A percentile compares a stretch with the other conserved stretches of the same genome.
phyloP scores from a whole-genome alignment of 2,113 vertebrate species.

The Corythornis madagascariensis region DNA sequence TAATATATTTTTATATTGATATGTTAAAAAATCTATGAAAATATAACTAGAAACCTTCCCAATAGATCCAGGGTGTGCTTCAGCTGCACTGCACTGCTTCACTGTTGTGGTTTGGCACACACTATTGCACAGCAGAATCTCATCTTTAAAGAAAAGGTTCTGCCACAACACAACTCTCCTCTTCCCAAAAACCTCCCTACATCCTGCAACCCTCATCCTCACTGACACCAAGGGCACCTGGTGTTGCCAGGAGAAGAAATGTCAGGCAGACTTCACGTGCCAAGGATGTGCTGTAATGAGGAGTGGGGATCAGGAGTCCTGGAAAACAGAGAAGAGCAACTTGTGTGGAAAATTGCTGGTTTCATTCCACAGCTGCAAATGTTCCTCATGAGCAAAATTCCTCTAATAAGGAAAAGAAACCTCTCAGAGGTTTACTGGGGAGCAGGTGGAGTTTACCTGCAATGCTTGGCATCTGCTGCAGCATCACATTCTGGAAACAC shows the following conservation, averaged over 20 bases:
- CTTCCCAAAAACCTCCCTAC: background rate
- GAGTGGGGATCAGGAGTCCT: background rate
- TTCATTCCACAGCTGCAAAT: background rate
- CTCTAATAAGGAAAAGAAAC: background rate
- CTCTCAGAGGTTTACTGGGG: background rate
- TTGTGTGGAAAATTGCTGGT: background rate
- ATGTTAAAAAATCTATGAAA: too few species aligned
- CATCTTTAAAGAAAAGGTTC: background rate
- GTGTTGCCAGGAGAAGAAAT: background rate
- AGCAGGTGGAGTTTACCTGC: background rate
- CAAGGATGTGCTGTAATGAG: background rate
- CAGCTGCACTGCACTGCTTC: background rate
- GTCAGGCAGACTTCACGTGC: background rate
- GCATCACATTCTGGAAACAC: background rate
- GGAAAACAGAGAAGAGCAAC: background rate
- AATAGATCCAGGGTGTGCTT: background rate
- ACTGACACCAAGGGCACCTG: background rate
- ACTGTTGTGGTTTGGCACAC: background rate
- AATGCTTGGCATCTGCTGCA: background rate
- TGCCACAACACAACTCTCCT: background rate
- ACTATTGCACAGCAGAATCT: background rate
- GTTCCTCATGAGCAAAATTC: background rate
- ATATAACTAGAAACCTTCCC: background rate
- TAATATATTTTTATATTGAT: too few species aligned
- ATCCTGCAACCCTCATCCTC: background rate